These are phyloP conservation scores for Cirrhinus molitorella DNA, from an alignment of 2,797 vertebrate genomes.

Conservation along the genomic window DNA sequence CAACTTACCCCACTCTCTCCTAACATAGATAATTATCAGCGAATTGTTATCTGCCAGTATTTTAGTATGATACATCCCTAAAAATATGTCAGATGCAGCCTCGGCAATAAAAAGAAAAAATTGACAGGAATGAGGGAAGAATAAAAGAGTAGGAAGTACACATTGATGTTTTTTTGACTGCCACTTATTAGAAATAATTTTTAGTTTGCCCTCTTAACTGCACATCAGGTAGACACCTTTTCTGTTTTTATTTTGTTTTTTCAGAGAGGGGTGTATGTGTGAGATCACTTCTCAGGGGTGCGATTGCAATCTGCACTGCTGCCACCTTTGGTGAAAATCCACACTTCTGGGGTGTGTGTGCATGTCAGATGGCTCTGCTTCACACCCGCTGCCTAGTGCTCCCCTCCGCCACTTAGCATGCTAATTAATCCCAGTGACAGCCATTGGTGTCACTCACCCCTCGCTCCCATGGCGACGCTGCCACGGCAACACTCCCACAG, in stretches of 20 bases:
- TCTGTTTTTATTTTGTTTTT: conserved; percentile 25
- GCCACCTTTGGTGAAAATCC: conserved; percentile 45
- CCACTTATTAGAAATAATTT: conserved; percentile 25
- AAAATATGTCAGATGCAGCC: neutral
- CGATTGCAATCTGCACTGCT: conserved; percentile 5
- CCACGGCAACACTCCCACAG: conserved; percentile 76
- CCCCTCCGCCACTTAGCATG: conserved; percentile 78
- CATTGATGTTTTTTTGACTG: conserved; percentile 37
- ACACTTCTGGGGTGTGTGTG: conserved; percentile 47
- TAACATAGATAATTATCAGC: neutral
- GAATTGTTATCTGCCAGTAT: neutral
- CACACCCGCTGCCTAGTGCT: conserved; percentile 68
- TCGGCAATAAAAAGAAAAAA: neutral
- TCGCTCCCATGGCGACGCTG: conserved; percentile 70
- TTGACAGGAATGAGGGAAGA: neutral
- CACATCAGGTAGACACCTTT: conserved; percentile 27
- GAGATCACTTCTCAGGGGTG: conserved; percentile 31
- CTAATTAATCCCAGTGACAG: conserved; percentile 82
- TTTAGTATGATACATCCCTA: too few relatives aligned
- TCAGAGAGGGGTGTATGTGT: conserved; percentile 7
- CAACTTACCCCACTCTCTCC: too few relatives aligned
- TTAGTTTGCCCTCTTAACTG: conserved; percentile 12
- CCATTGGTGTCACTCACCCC: conserved; percentile 79
- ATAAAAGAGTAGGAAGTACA: neutral
- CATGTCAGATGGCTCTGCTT: conserved; percentile 57